Conservation (phyloP, 1,140 invertebrate species). For the Papilio polytes region DNA sequence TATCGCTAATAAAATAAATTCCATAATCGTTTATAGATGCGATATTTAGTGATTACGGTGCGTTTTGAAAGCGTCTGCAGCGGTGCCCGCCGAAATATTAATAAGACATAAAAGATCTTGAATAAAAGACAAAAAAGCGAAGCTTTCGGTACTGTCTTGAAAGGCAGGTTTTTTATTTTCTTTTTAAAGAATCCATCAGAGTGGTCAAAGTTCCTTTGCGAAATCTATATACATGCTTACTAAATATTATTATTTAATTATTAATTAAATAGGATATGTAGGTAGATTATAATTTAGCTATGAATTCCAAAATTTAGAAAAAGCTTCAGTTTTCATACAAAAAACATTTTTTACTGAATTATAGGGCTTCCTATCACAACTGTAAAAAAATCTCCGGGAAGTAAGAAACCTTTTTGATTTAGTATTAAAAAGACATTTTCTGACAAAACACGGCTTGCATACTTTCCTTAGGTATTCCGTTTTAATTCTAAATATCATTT, state of each 20-base stretch:
- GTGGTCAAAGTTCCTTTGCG: neutral
- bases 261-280: no score
- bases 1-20: slow-evolving; percentile 43
- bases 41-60: slow-evolving; percentile 31
- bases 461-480: no score
- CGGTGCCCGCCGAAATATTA: slow-evolving; percentile 61
- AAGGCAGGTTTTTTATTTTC: neutral
- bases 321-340: neutral
- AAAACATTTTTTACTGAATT: neutral
- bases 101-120: slow-evolving; percentile 51
- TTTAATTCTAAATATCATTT: no score
- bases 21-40: slow-evolving; percentile 6
- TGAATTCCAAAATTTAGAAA: neutral
- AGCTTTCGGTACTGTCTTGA: slow-evolving; percentile 35
- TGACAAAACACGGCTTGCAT: neutral
- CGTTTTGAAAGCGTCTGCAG: slow-evolving; percentile 47
- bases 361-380: neutral
- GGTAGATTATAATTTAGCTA: neutral
- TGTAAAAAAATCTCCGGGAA: slow-evolving; percentile 21
- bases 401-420: slow-evolving; percentile 27
- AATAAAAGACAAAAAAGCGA: slow-evolving; percentile 25
- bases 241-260: neutral
- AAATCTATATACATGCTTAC: neutral
- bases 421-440: neutral
- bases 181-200: neutral